Evolutionary conservation across 2,888 invertebrate species (phyloP).

Genomic region (Campopleginae sp.): DNA sequence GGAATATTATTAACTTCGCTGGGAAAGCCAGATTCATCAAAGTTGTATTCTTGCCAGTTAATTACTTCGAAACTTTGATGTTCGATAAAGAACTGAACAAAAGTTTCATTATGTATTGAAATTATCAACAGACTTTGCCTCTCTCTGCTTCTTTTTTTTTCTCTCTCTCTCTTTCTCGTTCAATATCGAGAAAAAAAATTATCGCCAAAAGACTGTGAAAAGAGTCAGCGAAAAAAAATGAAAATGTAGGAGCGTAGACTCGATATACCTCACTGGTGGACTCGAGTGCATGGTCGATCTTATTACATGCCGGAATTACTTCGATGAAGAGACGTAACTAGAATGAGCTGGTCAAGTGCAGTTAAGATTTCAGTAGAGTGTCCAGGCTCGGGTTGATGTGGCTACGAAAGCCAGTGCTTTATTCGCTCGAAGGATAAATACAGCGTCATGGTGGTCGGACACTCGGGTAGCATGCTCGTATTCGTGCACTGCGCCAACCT

Average conservation of each 20-base stretch:
- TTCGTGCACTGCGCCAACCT: constrained; percentile 9
- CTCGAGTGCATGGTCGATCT: constrained; percentile 14
- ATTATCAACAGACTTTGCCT: background rate
- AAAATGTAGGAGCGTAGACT: background rate
- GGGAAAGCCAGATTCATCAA: background rate
- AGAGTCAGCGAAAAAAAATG: background rate
- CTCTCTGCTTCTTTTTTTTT: background rate
- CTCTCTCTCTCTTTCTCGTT: no score
- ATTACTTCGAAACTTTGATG: background rate
- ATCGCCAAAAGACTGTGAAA: no score
- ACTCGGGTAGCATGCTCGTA: constrained; percentile 37
- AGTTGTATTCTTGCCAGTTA: background rate
- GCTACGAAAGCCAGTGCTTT: constrained; percentile 3
- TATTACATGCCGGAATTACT: constrained; percentile 40
- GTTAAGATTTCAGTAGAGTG: constrained; percentile 20
- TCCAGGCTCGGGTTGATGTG: constrained; percentile 13
- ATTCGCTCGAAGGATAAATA: constrained; percentile 55
- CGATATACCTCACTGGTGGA: background rate
- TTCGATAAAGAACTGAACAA: background rate
- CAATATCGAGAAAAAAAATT: no score
- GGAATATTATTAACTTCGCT: background rate
- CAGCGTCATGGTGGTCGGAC: constrained; percentile 58
- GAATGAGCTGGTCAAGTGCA: constrained; percentile 50
- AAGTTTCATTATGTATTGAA: background rate
- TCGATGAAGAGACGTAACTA: constrained; percentile 16